Evolutionary conservation across 1,140 invertebrate genomes (phyloP).

Genomic region (Cryptotermes secundus): DNA sequence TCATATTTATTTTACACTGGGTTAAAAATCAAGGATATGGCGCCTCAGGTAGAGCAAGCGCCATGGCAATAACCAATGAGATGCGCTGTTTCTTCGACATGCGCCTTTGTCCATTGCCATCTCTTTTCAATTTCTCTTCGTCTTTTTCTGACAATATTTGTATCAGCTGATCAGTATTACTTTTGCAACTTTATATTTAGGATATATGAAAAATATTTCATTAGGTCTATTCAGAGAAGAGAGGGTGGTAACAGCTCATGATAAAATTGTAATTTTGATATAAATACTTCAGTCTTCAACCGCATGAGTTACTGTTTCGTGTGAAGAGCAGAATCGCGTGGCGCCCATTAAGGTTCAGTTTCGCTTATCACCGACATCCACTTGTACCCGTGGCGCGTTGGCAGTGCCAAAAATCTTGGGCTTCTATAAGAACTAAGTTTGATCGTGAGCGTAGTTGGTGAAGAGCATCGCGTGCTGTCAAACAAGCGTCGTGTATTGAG

Average conservation of each 20-base stretch:
- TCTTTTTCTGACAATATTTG: background rate
- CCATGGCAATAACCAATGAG: background rate
- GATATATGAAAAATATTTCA: background rate
- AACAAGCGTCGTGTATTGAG: background rate
- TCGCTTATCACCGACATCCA: background rate
- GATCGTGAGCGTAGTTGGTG: background rate
- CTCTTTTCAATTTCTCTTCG: background rate
- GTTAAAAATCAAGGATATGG: background rate
- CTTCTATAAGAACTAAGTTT: background rate
- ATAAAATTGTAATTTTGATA: background rate
- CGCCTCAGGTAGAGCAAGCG: background rate
- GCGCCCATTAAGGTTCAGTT: background rate
- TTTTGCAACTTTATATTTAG: background rate
- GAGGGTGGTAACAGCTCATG: background rate
- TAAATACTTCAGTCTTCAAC: too few species aligned
- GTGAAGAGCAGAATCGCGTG: background rate
- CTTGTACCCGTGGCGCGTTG: background rate
- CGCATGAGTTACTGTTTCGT: background rate
- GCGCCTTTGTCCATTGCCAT: background rate
- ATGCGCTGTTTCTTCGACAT: background rate
- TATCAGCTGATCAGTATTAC: background rate
- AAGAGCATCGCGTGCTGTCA: too few species aligned
- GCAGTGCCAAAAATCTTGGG: background rate
- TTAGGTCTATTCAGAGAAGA: background rate
- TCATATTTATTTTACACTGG: background rate